These are phyloP conservation scores for Lycocerus yunnanus DNA, from an alignment of 2,888 invertebrate species.

Conservation along the genomic window DNA sequence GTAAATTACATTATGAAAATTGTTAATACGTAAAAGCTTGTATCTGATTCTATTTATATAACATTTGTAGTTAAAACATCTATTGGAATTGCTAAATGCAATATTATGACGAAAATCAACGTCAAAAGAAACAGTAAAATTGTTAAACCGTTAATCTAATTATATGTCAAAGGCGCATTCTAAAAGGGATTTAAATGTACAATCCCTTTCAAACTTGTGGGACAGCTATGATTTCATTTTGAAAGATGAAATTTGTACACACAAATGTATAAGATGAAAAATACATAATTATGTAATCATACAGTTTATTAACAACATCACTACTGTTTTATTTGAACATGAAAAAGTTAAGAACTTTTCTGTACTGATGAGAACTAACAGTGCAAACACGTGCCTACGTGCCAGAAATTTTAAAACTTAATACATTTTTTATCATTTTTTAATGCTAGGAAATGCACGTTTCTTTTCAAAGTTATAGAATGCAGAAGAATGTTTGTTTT, in stretches of 20 bases:
- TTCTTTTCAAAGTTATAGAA: background rate
- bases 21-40: too few species aligned
- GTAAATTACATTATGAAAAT: background rate
- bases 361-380: background rate
- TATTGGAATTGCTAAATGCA: background rate
- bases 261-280: background rate
- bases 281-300: background rate
- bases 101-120: background rate
- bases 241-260: background rate
- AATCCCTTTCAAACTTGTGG: background rate
- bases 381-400: background rate
- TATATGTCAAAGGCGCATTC: background rate
- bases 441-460: background rate
- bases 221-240: background rate
- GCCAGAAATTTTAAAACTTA: background rate
- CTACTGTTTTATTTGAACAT: background rate
- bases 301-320: background rate
- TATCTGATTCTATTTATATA: background rate
- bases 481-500: background rate
- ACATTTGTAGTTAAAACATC: background rate
- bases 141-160: background rate
- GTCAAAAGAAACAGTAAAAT: background rate
- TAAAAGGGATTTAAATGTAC: background rate
- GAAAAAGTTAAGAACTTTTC: background rate
- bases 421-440: background rate